phyloP scores from a whole-genome alignment of 2,888 invertebrate genomes.

The Conistra vaccinii region DNA sequence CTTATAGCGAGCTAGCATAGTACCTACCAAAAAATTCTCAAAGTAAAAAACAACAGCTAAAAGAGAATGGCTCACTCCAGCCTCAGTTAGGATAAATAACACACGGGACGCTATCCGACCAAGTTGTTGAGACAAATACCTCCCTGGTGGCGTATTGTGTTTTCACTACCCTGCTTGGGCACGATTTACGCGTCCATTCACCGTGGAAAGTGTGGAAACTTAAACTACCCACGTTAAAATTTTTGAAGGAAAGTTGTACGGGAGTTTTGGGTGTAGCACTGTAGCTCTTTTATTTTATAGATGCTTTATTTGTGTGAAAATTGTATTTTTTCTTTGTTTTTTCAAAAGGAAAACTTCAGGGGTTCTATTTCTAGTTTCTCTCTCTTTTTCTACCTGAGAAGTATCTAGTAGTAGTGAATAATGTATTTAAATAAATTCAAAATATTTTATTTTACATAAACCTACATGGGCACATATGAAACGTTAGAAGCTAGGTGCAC shows the following conservation, averaged over 20 bases:
- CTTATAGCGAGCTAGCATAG: neutral
- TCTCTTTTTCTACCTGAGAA: neutral
- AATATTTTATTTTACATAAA: too few species aligned
- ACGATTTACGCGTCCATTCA: slow-evolving; percentile 60
- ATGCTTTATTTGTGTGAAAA: slow-evolving; percentile 17
- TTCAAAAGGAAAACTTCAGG: neutral
- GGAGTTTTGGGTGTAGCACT: slow-evolving; percentile 4
- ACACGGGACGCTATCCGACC: slow-evolving; percentile 46
- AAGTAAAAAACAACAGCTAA: slow-evolving; percentile 26
- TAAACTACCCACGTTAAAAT: slow-evolving; percentile 41
- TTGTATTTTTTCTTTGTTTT: neutral
- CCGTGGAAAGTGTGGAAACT: slow-evolving; percentile 45
- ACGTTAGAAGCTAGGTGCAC: too few species aligned
- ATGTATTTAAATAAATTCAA: too few species aligned
- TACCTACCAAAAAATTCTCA: neutral
- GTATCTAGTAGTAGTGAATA: neutral
- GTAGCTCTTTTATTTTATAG: too few species aligned
- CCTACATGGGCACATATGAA: too few species aligned
- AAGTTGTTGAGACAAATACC: slow-evolving; percentile 69
- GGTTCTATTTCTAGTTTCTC: neutral
- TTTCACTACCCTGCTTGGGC: slow-evolving; percentile 50
- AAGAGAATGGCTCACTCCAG: slow-evolving; percentile 26
- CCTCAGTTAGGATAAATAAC: slow-evolving; percentile 64
- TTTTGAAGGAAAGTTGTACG: slow-evolving; percentile 25
- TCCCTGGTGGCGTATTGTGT: slow-evolving; percentile 68